A percentile compares a stretch with the other conserved stretches of the same genome.
phyloP scores from a whole-genome alignment of 2,113 vertebrate genomes.

The Gopherus evgoodei region DNA sequence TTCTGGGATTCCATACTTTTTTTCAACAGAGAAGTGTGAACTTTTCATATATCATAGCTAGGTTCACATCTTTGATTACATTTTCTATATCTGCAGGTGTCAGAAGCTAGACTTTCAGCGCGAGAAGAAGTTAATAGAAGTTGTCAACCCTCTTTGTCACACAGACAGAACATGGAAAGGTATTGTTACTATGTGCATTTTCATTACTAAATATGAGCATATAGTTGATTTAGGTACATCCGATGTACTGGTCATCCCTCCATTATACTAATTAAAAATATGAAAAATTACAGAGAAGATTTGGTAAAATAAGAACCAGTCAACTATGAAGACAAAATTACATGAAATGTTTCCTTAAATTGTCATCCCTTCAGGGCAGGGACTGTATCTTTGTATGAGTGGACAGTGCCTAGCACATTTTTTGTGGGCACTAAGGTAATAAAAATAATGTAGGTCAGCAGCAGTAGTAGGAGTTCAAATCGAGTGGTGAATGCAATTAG shows the following conservation, averaged over 20 bases:
- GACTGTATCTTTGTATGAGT: neutral
- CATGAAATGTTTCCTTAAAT: neutral
- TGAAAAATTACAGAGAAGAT: neutral
- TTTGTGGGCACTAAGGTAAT: neutral
- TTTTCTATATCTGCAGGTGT: constrained; percentile 82
- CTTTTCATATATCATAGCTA: neutral
- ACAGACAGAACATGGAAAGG: constrained; percentile 85
- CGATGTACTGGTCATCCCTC: neutral
- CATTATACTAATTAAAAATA: neutral
- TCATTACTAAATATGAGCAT: neutral
- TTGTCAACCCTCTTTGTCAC: constrained; percentile 81
- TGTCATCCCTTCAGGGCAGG: neutral
- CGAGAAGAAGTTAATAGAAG: constrained; percentile 85
- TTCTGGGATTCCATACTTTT: neutral
- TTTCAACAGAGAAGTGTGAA: neutral
- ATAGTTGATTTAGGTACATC: neutral
- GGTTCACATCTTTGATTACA: neutral
- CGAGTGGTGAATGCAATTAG: neutral
- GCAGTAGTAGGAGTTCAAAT: neutral
- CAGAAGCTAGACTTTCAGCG: constrained; percentile 83
- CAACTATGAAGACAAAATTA: neutral
- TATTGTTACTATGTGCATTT: constrained; percentile 55
- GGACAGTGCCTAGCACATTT: neutral
- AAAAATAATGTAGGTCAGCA: neutral
- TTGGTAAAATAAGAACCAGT: neutral